Base-by-base conservation (phyloP, 2,113 vertebrate genomes). In the Oophaga pumilio region DNA sequence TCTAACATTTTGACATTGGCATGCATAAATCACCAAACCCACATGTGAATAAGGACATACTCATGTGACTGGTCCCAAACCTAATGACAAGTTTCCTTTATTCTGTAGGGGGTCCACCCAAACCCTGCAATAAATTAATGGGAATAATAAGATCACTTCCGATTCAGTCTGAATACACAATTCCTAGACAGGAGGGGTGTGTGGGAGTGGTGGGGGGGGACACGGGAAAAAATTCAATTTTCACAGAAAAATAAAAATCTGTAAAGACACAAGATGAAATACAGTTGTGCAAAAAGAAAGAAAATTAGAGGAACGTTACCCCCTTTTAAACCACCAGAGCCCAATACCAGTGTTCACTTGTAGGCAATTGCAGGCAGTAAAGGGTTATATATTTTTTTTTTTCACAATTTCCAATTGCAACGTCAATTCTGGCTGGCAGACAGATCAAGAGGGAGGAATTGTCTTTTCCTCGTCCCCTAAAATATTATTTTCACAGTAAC, bases 401-500 rank as follows among this genome's bases (percentile, higher is more conserved):
- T 90, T 90, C 89, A 66, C 89, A 89, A 82, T 86, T 90, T 91
- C 87, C 88, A 89, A 90, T 92, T 91, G 90, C 88, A 89, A 92
- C 33, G 33, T 82, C 68, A 87, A 87, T 62, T 64, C 69, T 77
- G 71, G 57, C 86, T 74, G 89, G 84, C 89, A 87, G 88, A 89
- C 89, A 90, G 90, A 89, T 90, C 90, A 89, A 87, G 86, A 62
- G n/a, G 86, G 60, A 66, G 43, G 87, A 60, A 20, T 71, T 5
- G 33, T 0, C 62, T 33, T 83, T 89, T 90, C 82, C 71, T 85
- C 90, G 79, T 4, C 20, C 6, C 18, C 9, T 1, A 2, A 82
- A 91, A 92, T 56, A 78, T 80, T 91, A 92, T 90, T 90, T 90
- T 91, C 91, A 91, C 89, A 90, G 93, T 90, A 91, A 92, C 90